Evolutionary conservation across 2,888 invertebrate species (phyloP), one percentile per base, ranked within the genome.

Genomic region (Trimorus sp.): DNA sequence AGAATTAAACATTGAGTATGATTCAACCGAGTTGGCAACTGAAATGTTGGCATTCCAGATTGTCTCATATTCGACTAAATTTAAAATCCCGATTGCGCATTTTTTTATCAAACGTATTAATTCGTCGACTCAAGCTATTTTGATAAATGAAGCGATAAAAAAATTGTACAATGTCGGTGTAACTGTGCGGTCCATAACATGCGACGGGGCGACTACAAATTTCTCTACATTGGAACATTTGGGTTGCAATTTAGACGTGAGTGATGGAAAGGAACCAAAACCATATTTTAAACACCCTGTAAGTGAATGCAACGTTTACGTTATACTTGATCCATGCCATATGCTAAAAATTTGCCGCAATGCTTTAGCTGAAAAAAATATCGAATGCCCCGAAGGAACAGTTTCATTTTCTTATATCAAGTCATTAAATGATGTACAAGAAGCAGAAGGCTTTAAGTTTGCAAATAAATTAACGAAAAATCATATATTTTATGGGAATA

Each of bases 401-500:
- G 42, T 77, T 42, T 62, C 63, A 11, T 69, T 62, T 36, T 9
- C 49, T 2, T 76, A 66, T 37, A 26, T 69, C 2, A 36, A 56
- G 42, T 8, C 42, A 15, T 69, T 76, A 49, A 42, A 77, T 51
- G 7, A 56, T 12, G 11, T 75, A 42, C 66, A 75, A 59, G 45
- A 66, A 49, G 7, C 0, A 15, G 79, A 77, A 59, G 78, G 77
- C 2, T 63, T 84, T 12, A 63, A 75, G 53, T 74, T 75, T 53
- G 77, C 79, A 3, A 84, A 84, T 38, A 74, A 70, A 60, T 37
- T 83, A 16, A 40, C 63, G 8, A 58, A 8, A n/a, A 38, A 14
- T 36, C 83, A 84, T 45, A 58, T 84, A n/a, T 26, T 65, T 36
- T 83, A 63, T 48, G 15, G 49, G 15, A 79, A 78, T 45, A 80